Base-by-base conservation (phyloP, 1,140 invertebrate genomes). In the Araneus ventricosus region DNA sequence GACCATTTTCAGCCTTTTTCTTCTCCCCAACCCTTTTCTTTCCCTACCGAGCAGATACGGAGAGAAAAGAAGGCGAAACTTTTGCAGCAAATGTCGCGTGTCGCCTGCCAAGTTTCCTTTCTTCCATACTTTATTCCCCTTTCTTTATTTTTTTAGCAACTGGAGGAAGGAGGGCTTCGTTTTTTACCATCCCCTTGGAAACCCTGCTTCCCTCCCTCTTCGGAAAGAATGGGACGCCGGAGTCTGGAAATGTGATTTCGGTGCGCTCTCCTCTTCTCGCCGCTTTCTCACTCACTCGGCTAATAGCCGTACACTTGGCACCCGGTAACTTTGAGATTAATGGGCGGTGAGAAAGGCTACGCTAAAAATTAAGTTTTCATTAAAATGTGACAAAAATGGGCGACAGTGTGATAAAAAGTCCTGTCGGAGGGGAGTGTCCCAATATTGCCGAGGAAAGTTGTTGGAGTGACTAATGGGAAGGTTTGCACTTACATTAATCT, bases 41-140 rank as follows among this genome's bases (percentile, higher is more conserved):
- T 52, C 4, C 24, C 10, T 84, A 14, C 41, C 24, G 14, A 27
- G 39, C 27, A 84, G 41, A 57, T 57, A 80, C 10, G 27, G n/a
- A 41, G 27, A 4, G n/a, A 45, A 57, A 84, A n/a, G 45, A 84
- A 84, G n/a, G n/a, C 8, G 41, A 45, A 5, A 75, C 27, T 37
- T 75, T 84, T 57, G 80, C n/a, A 27, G 80, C 41, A 84, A 84
- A 84, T 84, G 80, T 84, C 80, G 80, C 80, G 41, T 84, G 80
- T 41, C 41, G 39, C 17, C 80, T 45, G 80, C 39, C 80, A 84
- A 84, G 39, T 84, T 84, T 84, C 80, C 41, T 52, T 84, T 84
- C 24, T 84, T 84, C 41, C 24, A 30, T 57, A 27, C 27, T 84
- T 52, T 84, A 27, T 57, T 84, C 45, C 24, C n/a, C 5, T 39